Evolutionary conservation across 2,888 invertebrate species (phyloP).

Genomic region (Lithosia quadra): DNA sequence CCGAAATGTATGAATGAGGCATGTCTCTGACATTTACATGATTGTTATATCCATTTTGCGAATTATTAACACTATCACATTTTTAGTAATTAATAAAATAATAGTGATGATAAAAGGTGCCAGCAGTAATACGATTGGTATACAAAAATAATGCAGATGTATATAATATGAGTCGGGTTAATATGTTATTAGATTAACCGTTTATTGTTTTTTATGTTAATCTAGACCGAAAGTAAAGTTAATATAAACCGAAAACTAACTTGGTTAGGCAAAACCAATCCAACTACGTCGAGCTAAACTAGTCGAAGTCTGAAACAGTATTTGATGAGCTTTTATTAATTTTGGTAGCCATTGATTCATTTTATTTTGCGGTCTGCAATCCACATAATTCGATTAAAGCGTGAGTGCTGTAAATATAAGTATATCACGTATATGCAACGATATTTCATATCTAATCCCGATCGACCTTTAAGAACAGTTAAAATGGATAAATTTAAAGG

Average conservation of each 20-base stretch:
- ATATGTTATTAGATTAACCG: no score
- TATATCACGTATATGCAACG: neutral
- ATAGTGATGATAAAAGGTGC: neutral
- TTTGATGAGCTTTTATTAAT: no score
- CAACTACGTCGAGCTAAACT: no score
- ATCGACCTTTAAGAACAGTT: neutral
- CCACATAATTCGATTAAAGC: neutral
- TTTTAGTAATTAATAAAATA: neutral
- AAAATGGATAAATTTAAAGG: neutral
- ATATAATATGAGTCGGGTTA: neutral
- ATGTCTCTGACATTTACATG: slow-evolving; percentile 14
- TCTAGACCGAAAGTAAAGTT: no score
- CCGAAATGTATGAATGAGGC: slow-evolving; percentile 3
- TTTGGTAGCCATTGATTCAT: no score
- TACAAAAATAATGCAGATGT: no score
- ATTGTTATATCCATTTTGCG: slow-evolving; percentile 11
- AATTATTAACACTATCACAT: neutral
- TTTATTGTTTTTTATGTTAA: no score
- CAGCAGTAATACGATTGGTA: neutral
- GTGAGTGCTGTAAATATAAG: neutral
- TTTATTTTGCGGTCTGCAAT: neutral
- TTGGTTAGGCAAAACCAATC: no score
- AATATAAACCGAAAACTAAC: neutral
- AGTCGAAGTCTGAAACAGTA: no score
- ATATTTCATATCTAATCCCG: neutral